These are phyloP conservation scores for Ptychodera flava DNA, from an alignment of 35 echinoderm and acorn worm species.

Conservation along the genomic window DNA sequence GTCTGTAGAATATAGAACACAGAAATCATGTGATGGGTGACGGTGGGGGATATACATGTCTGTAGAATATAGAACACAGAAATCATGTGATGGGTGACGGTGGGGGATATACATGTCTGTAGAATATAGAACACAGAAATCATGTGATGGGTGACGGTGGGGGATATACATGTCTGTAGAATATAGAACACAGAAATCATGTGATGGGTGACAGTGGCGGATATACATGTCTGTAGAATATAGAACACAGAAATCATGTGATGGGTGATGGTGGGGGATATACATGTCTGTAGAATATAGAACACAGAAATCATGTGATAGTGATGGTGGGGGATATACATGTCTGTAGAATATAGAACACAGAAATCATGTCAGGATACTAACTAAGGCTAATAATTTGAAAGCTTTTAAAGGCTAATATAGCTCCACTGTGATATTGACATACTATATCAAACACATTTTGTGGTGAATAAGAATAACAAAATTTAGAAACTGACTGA, in stretches of 20 bases:
- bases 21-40: slow-evolving; percentile 28
- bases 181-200: neutral
- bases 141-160: slow-evolving; percentile 42
- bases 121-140: neutral
- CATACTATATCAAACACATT: too few species aligned
- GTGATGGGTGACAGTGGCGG: slow-evolving; percentile 55
- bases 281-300: slow-evolving; percentile 57
- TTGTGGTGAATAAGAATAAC: too few species aligned
- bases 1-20: slow-evolving; percentile 36
- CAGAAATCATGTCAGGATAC: slow-evolving; percentile 12
- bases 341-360: slow-evolving; percentile 46
- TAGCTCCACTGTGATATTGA: too few species aligned
- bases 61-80: slow-evolving; percentile 13
- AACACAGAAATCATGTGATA: slow-evolving; percentile 9
- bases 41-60: slow-evolving; percentile 73
- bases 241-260: neutral
- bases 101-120: slow-evolving; percentile 75
- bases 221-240: slow-evolving; percentile 61
- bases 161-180: slow-evolving; percentile 74
- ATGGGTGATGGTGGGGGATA: slow-evolving; percentile 59
- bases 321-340: slow-evolving; percentile 57
- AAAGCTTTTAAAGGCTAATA: too few species aligned
- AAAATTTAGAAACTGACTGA: too few species aligned
- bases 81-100: slow-evolving; percentile 39
- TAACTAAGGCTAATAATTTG: too few species aligned